Conservation (phyloP, 2,113 vertebrate genomes). For the Clarias macrocephalus region DNA sequence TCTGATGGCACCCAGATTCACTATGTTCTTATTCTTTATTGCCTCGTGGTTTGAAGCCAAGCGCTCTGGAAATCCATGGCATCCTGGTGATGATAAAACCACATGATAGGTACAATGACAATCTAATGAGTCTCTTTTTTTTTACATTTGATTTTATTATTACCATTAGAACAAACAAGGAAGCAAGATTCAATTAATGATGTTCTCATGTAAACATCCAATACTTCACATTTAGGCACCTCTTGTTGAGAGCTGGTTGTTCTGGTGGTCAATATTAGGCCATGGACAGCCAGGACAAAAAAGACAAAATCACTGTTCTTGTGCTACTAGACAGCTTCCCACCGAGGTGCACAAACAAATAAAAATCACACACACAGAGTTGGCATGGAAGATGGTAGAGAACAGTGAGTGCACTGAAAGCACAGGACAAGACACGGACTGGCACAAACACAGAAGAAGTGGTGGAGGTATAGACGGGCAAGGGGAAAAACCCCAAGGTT, state of each 20-base stretch:
- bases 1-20: slow-evolving; percentile 94
- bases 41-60: slow-evolving; percentile 87
- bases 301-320: slow-evolving; percentile 17
- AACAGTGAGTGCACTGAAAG: slow-evolving; percentile 54
- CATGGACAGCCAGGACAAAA: slow-evolving; percentile 45
- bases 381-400: slow-evolving; percentile 56
- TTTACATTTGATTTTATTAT: background rate
- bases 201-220: slow-evolving; percentile 5
- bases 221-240: slow-evolving; percentile 43
- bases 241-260: slow-evolving; percentile 38
- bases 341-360: slow-evolving; percentile 40
- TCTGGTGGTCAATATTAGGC: slow-evolving; percentile 27
- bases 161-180: background rate
- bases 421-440: slow-evolving; percentile 51
- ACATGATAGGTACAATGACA: slow-evolving; percentile 1
- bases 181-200: background rate
- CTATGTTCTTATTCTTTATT: slow-evolving; percentile 93
- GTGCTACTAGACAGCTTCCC: slow-evolving; percentile 44
- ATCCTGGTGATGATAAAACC: slow-evolving; percentile 73
- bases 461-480: slow-evolving; percentile 46
- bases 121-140: background rate
- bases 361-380: slow-evolving; percentile 43
- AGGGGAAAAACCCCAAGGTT: slow-evolving; percentile 71
- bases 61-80: slow-evolving; percentile 92
- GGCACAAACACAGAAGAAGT: slow-evolving; percentile 58